Evolutionary conservation across 2,113 vertebrate genomes (phyloP).

Genomic region (Terrapene triunguis): DNA sequence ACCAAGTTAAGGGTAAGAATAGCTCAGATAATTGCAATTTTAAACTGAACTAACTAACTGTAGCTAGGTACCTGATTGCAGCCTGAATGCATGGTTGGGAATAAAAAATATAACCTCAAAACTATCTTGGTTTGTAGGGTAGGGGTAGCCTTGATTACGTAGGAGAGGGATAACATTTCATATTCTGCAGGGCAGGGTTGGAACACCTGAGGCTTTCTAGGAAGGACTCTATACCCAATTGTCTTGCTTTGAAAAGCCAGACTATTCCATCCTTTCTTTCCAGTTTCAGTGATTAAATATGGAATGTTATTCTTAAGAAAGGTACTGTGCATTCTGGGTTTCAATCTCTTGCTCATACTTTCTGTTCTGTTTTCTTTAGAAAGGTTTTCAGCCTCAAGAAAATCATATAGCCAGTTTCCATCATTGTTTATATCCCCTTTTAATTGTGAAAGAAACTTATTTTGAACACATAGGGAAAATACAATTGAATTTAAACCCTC

Average conservation of each 20-base stretch:
- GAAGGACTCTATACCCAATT: background rate
- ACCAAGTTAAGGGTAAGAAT: background rate
- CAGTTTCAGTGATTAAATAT: background rate
- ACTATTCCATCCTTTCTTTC: background rate
- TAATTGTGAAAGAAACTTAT: background rate
- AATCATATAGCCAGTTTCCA: background rate
- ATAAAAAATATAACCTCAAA: background rate
- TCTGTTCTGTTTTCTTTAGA: background rate
- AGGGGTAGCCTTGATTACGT: background rate
- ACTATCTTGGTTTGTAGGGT: background rate
- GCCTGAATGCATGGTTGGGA: background rate
- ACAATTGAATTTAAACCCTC: background rate
- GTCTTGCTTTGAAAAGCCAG: background rate
- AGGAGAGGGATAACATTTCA: background rate
- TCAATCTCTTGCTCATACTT: background rate
- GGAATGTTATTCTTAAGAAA: background rate
- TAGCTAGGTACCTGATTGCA: background rate
- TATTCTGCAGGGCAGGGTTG: background rate
- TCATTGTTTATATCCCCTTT: background rate
- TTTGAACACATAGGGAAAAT: background rate
- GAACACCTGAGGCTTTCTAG: background rate
- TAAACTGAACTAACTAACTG: background rate
- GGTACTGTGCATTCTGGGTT: background rate
- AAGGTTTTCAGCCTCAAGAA: background rate
- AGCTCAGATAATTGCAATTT: background rate